Conservation (phyloP, 2,797 vertebrate species). For the Diplodus sargus region DNA sequence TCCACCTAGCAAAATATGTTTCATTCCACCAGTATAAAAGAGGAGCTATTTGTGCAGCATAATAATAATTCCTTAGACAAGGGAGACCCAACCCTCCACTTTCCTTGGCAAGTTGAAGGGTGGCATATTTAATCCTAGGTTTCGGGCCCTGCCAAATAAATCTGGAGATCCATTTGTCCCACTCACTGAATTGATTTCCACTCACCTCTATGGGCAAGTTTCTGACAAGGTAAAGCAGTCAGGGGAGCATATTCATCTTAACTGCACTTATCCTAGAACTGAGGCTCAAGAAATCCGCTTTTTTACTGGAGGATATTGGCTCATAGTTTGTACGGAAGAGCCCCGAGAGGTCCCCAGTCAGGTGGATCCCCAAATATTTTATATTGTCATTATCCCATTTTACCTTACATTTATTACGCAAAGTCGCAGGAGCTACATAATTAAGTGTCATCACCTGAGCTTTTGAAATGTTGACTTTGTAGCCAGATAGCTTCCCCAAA, state of each 20-base stretch:
- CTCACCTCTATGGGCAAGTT: neutral
- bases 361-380: too few relatives aligned
- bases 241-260: neutral
- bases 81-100: neutral
- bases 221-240: neutral
- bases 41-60: neutral
- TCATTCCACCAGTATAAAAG: neutral
- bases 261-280: neutral
- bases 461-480: neutral
- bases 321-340: neutral
- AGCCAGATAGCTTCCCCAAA: neutral
- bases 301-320: neutral
- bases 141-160: neutral
- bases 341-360: neutral
- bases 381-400: neutral
- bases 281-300: neutral
- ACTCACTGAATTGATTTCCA: neutral
- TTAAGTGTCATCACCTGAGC: neutral
- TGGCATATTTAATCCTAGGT: neutral
- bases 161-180: conserved; percentile 5
- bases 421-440: neutral
- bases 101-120: neutral
- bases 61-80: neutral
- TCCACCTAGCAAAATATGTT: neutral
- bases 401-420: neutral